Base-by-base conservation (phyloP, 1,140 invertebrate species). In the Ericerus pela region DNA sequence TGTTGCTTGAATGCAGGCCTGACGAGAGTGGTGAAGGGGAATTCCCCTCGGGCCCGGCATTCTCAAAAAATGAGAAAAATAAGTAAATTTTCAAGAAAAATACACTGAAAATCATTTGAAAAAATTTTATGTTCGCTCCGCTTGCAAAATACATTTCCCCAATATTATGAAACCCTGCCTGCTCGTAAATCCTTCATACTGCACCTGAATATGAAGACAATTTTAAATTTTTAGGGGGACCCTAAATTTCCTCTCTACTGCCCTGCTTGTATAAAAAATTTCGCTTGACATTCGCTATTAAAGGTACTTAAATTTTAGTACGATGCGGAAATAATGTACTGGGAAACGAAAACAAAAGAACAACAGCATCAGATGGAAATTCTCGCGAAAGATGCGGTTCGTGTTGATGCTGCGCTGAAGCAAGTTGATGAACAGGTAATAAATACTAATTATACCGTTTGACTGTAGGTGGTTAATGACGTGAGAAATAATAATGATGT, bases 271-370 rank as follows among this genome's bases (percentile, higher is more conserved):
- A 11, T 54, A 12, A 12, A 36, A 12, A 12, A 36, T 16, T 54
- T 54, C 8, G 14, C 28, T 18, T 8, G 24, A 55, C 20, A 55
- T 54, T 38, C 29, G 10, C 8, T 53, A 12, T 53, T 18, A n/a
- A n/a, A n/a, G n/a, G n/a, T n/a, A n/a, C 28, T 10, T 27, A 12
- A 10, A 28, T 41, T n/a, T n/a, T 18, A 88, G 84, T 87, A 80
- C 69, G 83, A 88, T 73, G 81, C 85, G 55, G 88, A 94, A 77
- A 90, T 94, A 61, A 76, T 82, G 16, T 89, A 81, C 67, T 85
- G 88, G 79, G 89, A 93, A 70, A 79, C 79, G 59, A 88, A 88
- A 70, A 84, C 88, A 59, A 74, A 81, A 57, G 88, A 93, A 64
- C 84, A 88, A 63, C 80, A 88, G 63, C 76, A 85, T 64, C 82